These are phyloP conservation scores for Athalia rosae DNA, from an alignment of 2,888 invertebrate genomes.

Conservation along the genomic window DNA sequence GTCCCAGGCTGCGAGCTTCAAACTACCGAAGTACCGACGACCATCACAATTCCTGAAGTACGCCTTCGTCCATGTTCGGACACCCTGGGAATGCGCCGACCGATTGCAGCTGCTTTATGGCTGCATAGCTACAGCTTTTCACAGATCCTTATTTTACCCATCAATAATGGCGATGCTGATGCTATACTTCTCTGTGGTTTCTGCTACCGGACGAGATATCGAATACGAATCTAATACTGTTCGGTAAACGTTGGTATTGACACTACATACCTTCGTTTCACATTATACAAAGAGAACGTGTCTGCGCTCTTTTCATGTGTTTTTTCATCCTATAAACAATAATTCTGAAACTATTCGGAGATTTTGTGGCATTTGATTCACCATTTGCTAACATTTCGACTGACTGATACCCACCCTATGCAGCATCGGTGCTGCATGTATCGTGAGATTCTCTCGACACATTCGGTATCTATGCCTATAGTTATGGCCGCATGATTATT, in stretches of 20 bases:
- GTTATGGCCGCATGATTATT: conserved; percentile 29
- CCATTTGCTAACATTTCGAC: too few relatives aligned
- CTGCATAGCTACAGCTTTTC: conserved; percentile 48
- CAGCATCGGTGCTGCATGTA: background rate
- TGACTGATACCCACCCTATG: too few relatives aligned
- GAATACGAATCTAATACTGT: conserved; percentile 27
- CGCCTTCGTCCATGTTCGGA: conserved; percentile 41
- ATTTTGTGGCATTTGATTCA: too few relatives aligned
- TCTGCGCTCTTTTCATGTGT: background rate
- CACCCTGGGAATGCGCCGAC: conserved; percentile 59
- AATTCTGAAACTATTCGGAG: too few relatives aligned
- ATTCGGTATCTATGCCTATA: conserved; percentile 20
- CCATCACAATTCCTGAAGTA: conserved; percentile 1
- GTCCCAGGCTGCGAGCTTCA: conserved; percentile 50
- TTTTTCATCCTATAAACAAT: background rate
- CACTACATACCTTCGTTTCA: background rate
- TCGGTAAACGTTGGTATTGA: conserved; percentile 26
- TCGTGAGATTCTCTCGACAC: conserved; percentile 2
- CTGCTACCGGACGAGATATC: conserved; percentile 12
- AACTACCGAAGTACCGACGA: conserved; percentile 41
- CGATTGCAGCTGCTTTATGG: conserved; percentile 61
- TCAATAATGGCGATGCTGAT: background rate
- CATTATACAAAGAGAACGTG: background rate
- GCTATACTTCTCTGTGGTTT: background rate
- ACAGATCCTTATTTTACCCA: conserved; percentile 19